Base-by-base conservation (phyloP, 1,140 invertebrate species). In the Caenorhabditis latens region DNA sequence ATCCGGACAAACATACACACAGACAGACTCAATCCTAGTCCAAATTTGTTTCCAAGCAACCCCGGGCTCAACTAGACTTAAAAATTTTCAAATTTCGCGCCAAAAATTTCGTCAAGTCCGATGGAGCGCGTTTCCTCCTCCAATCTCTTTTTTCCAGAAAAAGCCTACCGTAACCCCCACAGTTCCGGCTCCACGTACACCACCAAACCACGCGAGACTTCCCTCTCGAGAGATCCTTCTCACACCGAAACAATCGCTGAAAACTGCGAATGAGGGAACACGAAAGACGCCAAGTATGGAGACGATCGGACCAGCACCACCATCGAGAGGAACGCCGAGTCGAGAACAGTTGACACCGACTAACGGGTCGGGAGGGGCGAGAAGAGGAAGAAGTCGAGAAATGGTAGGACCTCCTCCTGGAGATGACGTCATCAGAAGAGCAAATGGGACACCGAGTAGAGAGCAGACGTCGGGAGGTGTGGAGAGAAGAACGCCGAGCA, bases 241-340 rank as follows among this genome's bases (percentile, higher is more conserved):
- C 21, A 71, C 67, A n/a, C 67, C 67, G 43, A 71, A 71, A 46
- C 67, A 71, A 9, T 71, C 67, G 16, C 40, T 46, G n/a, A 71
- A 71, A 46, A 71, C 67, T 71, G 67, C 67, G n/a, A 71, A 71
- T 40, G 61, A 40, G 11, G 61, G 24, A 40, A 65, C 24, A 40
- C 13, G 61, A 9, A 65, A 65, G 24, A 40, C 21, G 3, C 24
- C 61, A 40, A 13, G 9, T 32, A 13, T 65, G 21, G 32, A 65
- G 21, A 58, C 61, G 13, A 13, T 40, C 2, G 50, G 50, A 61
- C 21, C 19, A 61, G 57, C 50, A 53, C 9, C 50, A 11, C 3
- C 50, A 11, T 9, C 50, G 11, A 16, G 9, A 53, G 50, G 50
- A 53, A 14, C 50, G 50, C 32, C 32, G 32, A 32, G 32, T 32